Percentiles rank a stretch among this genome's conserved stretches.
These are phyloP conservation scores for Argyresthia goedartella DNA, from an alignment of 2,888 invertebrate genomes.

Conservation along the genomic window DNA sequence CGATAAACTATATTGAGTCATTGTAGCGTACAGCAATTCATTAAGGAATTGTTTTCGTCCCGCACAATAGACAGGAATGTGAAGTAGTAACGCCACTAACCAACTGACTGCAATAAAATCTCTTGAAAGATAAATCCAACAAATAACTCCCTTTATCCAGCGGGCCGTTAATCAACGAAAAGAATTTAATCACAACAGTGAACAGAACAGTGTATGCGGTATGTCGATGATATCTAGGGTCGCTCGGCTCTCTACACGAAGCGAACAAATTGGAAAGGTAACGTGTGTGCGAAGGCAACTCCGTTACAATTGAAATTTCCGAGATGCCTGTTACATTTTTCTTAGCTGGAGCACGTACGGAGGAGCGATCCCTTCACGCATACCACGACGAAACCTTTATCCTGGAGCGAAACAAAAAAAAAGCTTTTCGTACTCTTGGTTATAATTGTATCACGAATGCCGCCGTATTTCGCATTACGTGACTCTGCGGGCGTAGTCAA, in stretches of 20 bases:
- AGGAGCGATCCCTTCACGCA: conserved; percentile 4
- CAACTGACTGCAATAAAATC: not conserved
- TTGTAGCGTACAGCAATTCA: no score
- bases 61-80: conserved; percentile 2
- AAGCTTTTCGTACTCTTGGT: conserved; percentile 23
- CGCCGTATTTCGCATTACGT: conserved; percentile 34
- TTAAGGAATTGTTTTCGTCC: no score
- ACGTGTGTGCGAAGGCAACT: conserved; percentile 39
- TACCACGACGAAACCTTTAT: conserved; percentile 1
- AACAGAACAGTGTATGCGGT: conserved; percentile 38
- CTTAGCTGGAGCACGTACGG: conserved; percentile 51
- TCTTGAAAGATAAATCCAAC: conserved; percentile 21
- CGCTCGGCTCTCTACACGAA: conserved; percentile 41
- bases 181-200: conserved; percentile 61
- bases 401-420: conserved; percentile 35
- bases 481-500: conserved; percentile 16
- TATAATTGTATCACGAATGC: conserved; percentile 45
- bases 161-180: conserved; percentile 36
- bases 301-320: conserved; percentile 65
- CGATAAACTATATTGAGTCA: no score
- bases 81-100: not conserved
- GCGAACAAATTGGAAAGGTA: conserved; percentile 56
- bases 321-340: conserved; percentile 61
- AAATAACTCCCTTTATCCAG: conserved; percentile 34
- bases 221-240: conserved; percentile 58